phyloP scores from a whole-genome alignment of 2,888 invertebrate species.

The Hemistola chrysoprasaria region DNA sequence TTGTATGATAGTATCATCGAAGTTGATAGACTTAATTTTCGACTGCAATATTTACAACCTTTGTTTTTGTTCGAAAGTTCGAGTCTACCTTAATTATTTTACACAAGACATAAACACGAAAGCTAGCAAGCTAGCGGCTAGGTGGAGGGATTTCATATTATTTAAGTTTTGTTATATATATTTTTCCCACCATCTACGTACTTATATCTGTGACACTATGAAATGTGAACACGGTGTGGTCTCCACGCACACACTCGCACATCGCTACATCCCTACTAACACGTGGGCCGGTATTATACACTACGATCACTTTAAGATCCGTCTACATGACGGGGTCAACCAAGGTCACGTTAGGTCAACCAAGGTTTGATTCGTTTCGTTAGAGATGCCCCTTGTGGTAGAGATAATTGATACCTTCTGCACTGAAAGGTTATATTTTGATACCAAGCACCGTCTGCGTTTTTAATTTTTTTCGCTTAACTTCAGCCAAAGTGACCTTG shows the following conservation, averaged over 20 bases:
- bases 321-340: no score
- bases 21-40: constrained; percentile 3
- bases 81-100: constrained; percentile 5
- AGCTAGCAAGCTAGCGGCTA: constrained; percentile 18
- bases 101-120: constrained; percentile 17
- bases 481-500: no score
- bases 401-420: no score
- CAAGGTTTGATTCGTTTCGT: no score
- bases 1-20: no score
- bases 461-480: no score
- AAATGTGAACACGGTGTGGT: constrained; percentile 71
- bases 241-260: constrained; percentile 78
- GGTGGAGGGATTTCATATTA: constrained; percentile 40
- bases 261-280: constrained; percentile 75
- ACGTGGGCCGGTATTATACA: constrained; percentile 62
- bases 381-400: no score
- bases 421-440: no score
- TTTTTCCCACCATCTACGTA: constrained; percentile 42
- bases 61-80: no score
- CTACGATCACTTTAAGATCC: constrained; percentile 19
- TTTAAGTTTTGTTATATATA: constrained; percentile 6
- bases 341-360: no score
- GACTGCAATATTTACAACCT: no score
- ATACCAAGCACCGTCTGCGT: no score
- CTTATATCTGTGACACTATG: constrained; percentile 35